These are phyloP conservation scores for Rhadina sibilatrix DNA, from an alignment of 2,113 vertebrate species.

Conservation along the genomic window DNA sequence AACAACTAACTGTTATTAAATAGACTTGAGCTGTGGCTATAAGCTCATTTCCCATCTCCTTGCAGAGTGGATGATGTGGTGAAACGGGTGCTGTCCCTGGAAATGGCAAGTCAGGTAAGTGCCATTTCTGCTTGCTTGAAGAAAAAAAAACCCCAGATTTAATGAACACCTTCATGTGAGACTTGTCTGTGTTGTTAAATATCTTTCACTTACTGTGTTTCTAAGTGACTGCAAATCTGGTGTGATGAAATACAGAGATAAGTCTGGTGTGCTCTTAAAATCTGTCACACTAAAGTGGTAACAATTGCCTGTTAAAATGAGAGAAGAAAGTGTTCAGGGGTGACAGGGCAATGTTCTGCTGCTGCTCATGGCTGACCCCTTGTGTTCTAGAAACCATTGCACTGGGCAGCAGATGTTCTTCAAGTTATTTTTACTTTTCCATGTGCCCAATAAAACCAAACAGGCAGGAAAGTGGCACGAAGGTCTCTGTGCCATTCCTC, in stretches of 20 bases:
- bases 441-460: neutral
- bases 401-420: neutral
- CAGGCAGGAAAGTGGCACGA: neutral
- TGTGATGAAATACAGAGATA: neutral
- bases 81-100: conserved; percentile 87
- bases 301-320: neutral
- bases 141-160: neutral
- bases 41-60: neutral
- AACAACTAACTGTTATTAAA: neutral
- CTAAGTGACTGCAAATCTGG: neutral
- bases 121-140: neutral
- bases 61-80: conserved; percentile 87
- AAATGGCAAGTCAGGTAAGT: conserved; percentile 89
- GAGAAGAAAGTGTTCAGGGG: neutral
- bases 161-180: neutral
- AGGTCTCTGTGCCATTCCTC: neutral
- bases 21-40: neutral
- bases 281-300: neutral
- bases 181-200: neutral
- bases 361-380: neutral
- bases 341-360: neutral
- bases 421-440: neutral
- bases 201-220: neutral
- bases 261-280: neutral
- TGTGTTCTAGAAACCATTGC: neutral